phyloP scores from a whole-genome alignment of 1,140 invertebrate species.

The Drosophila athabasca region DNA sequence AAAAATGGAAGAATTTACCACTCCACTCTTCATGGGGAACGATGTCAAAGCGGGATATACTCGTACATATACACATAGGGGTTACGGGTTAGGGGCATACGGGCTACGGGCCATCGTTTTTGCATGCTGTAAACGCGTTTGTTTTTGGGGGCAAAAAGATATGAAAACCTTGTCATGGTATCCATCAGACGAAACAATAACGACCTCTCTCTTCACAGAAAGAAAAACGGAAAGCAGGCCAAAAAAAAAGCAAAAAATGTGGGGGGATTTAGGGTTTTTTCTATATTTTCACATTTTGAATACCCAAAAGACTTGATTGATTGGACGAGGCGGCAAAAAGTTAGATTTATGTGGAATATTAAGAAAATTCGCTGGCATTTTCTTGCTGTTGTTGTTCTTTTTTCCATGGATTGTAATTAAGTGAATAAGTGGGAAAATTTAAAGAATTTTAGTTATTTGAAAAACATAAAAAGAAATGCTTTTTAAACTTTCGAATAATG shows the following conservation, averaged over 20 bases:
- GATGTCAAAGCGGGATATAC: neutral
- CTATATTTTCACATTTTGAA: conserved; percentile 28
- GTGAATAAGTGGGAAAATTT: neutral
- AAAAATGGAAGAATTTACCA: conserved; percentile 9
- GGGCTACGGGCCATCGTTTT: conserved; percentile 21
- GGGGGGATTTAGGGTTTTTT: neutral
- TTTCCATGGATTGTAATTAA: conserved; percentile 7
- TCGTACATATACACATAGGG: neutral
- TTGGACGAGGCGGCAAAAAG: neutral
- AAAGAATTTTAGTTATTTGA: no score
- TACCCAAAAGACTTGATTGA: conserved; percentile 28
- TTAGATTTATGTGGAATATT: neutral
- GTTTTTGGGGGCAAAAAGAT: conserved; percentile 48
- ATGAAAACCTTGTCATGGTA: conserved; percentile 58
- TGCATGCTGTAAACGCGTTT: conserved; percentile 42
- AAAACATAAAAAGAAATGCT: no score
- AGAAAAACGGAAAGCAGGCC: neutral
- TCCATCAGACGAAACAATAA: conserved; percentile 43
- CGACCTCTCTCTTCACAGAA: neutral
- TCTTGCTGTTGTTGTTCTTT: neutral
- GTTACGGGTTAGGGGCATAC: no score
- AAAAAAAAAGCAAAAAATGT: conserved; percentile 3
- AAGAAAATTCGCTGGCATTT: neutral
- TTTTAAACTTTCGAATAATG: no score
- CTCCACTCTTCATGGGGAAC: no score